Evolutionary conservation across 2,888 invertebrate genomes (phyloP).

Genomic region (Oeneis ivallda): DNA sequence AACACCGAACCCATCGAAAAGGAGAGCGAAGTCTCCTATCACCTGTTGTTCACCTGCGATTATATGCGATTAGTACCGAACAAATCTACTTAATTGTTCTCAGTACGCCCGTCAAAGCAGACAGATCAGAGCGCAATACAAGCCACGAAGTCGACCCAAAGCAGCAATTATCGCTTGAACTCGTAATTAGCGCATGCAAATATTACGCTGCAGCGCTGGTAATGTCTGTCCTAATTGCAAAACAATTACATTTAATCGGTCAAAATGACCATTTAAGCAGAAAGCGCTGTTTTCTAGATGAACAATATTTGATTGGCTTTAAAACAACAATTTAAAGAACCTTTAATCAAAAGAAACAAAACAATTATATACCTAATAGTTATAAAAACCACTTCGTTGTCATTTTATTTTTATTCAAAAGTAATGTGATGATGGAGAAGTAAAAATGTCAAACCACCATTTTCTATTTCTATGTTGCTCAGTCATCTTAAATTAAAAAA

Average conservation of each 20-base stretch:
- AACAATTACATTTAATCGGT: slow-evolving; percentile 65
- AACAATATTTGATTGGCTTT: slow-evolving; percentile 11
- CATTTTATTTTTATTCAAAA: too few species aligned
- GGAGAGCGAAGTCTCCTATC: too few species aligned
- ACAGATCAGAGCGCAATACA: slow-evolving; percentile 39
- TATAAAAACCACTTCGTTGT: too few species aligned
- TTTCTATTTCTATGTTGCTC: too few species aligned
- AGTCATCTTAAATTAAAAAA: too few species aligned
- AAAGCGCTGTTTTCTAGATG: slow-evolving; percentile 49
- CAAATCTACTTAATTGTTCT: slow-evolving; percentile 16
- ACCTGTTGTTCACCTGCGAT: neutral
- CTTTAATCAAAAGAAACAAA: too few species aligned
- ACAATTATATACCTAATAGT: too few species aligned
- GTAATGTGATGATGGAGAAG: too few species aligned
- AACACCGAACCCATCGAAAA: too few species aligned
- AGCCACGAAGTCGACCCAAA: slow-evolving; percentile 57
- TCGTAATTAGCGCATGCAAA: slow-evolving; percentile 66
- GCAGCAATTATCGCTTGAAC: slow-evolving; percentile 66
- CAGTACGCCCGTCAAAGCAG: slow-evolving; percentile 32
- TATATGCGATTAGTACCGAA: slow-evolving; percentile 5
- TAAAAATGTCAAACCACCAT: too few species aligned
- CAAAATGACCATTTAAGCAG: slow-evolving; percentile 47
- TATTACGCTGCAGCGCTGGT: slow-evolving; percentile 57
- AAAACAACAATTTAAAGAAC: neutral
- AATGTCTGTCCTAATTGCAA: slow-evolving; percentile 63